Conservation (phyloP, 53 echinoderm and acorn worm species). For the Zoroaster sp. region DNA sequence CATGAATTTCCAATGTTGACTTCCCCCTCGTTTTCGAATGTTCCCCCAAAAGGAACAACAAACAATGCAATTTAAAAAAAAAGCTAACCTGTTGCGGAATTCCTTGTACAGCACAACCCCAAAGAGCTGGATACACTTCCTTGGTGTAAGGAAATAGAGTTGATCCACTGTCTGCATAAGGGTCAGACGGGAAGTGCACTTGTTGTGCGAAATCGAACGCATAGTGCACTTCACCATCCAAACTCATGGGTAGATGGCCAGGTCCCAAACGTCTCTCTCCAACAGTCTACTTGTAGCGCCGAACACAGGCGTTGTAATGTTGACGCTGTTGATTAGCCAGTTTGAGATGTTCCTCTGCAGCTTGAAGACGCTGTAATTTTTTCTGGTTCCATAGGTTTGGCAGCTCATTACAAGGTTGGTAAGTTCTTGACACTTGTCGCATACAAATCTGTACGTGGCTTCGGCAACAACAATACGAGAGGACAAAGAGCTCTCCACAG, state of each 20-base stretch:
- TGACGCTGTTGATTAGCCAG: neutral
- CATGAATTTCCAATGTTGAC: no score
- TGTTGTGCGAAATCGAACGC: conserved; percentile 2
- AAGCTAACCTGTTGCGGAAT: neutral
- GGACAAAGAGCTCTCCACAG: no score
- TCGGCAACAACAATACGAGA: no score
- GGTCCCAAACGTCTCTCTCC: neutral
- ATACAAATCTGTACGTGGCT: no score
- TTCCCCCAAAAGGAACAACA: neutral
- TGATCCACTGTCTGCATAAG: conserved; percentile 13
- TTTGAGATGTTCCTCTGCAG: neutral
- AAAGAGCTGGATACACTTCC: conserved; percentile 25
- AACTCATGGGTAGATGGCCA: neutral
- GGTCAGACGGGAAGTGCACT: conserved; percentile 11
- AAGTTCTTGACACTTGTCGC: no score
- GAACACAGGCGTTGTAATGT: neutral
- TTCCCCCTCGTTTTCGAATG: neutral
- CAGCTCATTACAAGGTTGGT: no score
- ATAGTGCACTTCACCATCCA: conserved; percentile 10
- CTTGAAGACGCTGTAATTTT: no score
- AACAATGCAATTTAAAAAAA: neutral
- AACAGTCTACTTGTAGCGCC: neutral
- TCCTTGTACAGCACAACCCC: conserved; percentile 20
- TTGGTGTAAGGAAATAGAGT: conserved; percentile 14
- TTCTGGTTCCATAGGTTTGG: no score